A percentile compares a stretch with the other conserved stretches of the same genome.
phyloP scores from a whole-genome alignment of 2,113 vertebrate species.

The Phylloscopus trochilus region DNA sequence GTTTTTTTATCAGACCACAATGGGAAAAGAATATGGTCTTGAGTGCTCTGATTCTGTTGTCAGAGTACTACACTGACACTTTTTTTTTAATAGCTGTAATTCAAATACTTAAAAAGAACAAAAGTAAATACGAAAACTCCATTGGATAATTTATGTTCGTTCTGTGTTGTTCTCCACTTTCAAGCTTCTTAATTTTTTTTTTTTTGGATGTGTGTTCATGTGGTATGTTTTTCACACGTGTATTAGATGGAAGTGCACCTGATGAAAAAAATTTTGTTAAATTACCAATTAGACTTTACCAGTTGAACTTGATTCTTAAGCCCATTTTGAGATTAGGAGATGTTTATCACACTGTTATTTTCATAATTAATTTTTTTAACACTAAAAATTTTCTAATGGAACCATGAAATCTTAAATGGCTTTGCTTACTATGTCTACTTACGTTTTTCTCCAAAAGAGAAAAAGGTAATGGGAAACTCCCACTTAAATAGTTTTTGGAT shows the following conservation, averaged over 20 bases:
- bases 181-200: background rate
- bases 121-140: background rate
- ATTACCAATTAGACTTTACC: accelerated
- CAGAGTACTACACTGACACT: background rate
- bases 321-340: background rate
- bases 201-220: background rate
- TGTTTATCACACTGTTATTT: background rate
- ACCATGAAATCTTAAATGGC: background rate
- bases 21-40: background rate
- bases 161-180: background rate
- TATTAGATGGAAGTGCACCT: background rate
- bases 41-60: background rate
- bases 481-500: background rate
- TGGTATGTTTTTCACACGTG: background rate
- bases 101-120: background rate
- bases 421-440: background rate
- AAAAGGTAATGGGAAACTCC: background rate
- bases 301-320: background rate
- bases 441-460: background rate
- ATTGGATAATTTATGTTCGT: background rate
- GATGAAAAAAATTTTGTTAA: background rate
- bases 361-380: background rate
- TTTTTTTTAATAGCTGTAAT: background rate
- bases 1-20: background rate
- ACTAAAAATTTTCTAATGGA: background rate